phyloP scores from a whole-genome alignment of 1,140 invertebrate species.

The Brevipalpus yothersi region DNA sequence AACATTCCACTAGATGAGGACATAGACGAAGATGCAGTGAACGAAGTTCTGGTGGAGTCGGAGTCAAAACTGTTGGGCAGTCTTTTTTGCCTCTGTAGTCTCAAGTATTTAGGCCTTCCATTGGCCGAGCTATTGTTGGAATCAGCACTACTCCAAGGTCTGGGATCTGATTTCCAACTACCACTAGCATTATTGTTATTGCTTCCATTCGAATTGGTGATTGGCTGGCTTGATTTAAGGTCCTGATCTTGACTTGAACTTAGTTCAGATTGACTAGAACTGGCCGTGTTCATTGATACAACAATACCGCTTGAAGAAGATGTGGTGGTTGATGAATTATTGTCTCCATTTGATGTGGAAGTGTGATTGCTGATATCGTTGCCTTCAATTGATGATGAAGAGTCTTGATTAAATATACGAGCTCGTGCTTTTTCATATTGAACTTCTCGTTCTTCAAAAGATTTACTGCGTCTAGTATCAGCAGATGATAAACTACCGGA shows the following conservation, averaged over 20 bases:
- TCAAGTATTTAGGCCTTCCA: background rate
- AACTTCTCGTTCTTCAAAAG: constrained; percentile 65
- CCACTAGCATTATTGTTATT: background rate
- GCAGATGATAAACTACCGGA: constrained; percentile 21
- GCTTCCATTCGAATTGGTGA: background rate
- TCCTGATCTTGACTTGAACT: no score
- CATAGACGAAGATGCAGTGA: background rate
- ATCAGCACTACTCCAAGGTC: background rate
- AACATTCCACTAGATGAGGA: background rate
- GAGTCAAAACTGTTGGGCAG: background rate
- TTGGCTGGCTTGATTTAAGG: no score
- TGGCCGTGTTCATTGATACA: background rate
- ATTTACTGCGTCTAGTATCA: constrained; percentile 48
- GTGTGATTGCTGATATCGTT: background rate
- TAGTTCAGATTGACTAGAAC: no score
- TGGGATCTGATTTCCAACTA: background rate
- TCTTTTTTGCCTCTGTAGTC: background rate
- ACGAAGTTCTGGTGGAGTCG: background rate
- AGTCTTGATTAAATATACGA: constrained; percentile 41
- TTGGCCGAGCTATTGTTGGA: background rate
- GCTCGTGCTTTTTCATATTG: constrained; percentile 55
- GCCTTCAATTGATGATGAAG: background rate
- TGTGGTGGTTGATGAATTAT: background rate
- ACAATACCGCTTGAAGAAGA: background rate
- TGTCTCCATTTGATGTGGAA: background rate